phyloP scores from a whole-genome alignment of 2,888 invertebrate genomes.

The Chrysolina haemoptera region DNA sequence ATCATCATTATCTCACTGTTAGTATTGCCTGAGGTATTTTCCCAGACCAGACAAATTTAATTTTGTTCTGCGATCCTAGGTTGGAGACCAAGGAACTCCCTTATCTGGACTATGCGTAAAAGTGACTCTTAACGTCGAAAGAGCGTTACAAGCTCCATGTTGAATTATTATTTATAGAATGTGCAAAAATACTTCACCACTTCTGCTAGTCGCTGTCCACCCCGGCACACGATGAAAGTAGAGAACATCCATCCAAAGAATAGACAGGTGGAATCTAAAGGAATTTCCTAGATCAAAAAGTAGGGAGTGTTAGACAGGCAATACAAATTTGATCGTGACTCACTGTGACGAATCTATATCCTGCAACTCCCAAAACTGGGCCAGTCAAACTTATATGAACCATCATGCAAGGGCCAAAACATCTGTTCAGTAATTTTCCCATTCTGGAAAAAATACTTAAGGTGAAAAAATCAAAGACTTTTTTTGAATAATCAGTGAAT shows the following conservation, averaged over 20 bases:
- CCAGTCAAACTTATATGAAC: conserved; percentile 46
- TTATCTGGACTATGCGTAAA: no score
- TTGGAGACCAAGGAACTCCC: no score
- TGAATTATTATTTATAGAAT: no score
- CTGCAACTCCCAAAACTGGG: conserved; percentile 42
- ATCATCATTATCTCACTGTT: no score
- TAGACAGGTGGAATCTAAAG: conserved; percentile 42
- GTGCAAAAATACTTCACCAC: conserved; percentile 41
- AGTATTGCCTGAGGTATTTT: no score
- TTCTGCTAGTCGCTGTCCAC: conserved; percentile 50
- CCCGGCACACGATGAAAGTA: conserved; percentile 46
- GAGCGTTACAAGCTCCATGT: no score
- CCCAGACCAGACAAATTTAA: no score
- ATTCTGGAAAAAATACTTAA: conserved; percentile 39
- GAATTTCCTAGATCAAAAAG: conserved; percentile 33
- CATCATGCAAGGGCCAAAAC: conserved; percentile 44
- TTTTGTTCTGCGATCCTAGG: no score
- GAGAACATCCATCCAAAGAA: conserved; percentile 51
- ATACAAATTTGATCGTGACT: not conserved
- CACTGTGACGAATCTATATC: conserved; percentile 40
- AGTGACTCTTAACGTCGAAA: no score
- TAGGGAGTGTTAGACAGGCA: not conserved
- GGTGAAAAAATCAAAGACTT: not conserved
- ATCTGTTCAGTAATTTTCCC: conserved; percentile 35
- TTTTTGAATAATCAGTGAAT: conserved; percentile 8